These are phyloP conservation scores for Salticus scenicus DNA, from an alignment of 2,888 invertebrate species.

Conservation along the genomic window DNA sequence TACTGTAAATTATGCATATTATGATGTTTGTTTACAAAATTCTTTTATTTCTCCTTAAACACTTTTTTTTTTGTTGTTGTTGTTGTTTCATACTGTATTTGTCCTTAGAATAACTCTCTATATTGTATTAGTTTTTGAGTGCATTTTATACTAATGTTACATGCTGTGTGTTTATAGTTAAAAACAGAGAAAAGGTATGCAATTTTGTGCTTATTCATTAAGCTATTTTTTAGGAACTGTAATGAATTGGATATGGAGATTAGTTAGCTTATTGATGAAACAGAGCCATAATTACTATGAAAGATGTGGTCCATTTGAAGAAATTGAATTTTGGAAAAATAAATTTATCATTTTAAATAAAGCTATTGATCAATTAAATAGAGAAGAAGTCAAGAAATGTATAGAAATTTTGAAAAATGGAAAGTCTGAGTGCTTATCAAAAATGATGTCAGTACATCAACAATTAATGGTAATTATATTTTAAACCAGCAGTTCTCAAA, in stretches of 20 bases:
- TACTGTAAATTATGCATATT: too few species aligned
- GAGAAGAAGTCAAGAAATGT: conserved; percentile 48
- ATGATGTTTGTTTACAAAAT: too few species aligned
- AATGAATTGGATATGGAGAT: conserved; percentile 49
- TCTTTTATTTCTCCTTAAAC: too few species aligned
- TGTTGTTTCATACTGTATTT: too few species aligned
- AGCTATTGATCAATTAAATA: conserved; percentile 28
- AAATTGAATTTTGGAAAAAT: conserved; percentile 50
- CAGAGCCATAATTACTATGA: background rate
- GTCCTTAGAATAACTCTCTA: too few species aligned
- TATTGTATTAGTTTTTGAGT: too few species aligned
- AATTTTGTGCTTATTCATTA: too few species aligned
- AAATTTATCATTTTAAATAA: conserved; percentile 29
- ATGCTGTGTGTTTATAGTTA: too few species aligned
- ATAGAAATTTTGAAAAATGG: conserved; percentile 41
- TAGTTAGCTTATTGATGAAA: conserved; percentile 44
- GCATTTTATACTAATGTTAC: too few species aligned
- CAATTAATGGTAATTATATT: conserved; percentile 37
- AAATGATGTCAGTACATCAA: conserved; percentile 33
- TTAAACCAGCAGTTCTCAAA: too few species aligned
- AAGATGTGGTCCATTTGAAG: conserved; percentile 48
- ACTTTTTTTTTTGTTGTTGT: too few species aligned
- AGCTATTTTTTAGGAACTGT: conserved; percentile 58
- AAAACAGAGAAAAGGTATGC: too few species aligned
- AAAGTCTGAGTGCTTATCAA: conserved; percentile 32